A percentile compares a stretch with the other conserved stretches of the same genome.
phyloP scores from a whole-genome alignment of 1,140 invertebrate genomes.

The Drosophila persimilis region DNA sequence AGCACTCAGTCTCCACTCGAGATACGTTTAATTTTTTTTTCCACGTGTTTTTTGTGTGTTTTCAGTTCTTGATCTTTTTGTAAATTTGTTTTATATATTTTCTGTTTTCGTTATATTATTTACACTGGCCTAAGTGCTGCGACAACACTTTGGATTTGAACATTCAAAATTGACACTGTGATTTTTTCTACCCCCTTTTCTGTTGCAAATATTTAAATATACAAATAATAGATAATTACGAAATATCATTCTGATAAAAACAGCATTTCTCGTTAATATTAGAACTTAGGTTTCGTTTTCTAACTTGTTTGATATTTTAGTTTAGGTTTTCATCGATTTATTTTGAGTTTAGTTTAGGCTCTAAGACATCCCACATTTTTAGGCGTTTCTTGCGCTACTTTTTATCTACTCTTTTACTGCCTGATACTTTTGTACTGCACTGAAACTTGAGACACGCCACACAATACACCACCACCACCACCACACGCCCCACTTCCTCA shows the following conservation, averaged over 20 bases:
- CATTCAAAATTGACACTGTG: constrained; percentile 56
- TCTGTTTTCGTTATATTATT: constrained; percentile 26
- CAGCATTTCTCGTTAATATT: constrained; percentile 56
- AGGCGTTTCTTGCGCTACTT: constrained; percentile 17
- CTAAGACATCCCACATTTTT: neutral
- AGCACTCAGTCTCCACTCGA: neutral
- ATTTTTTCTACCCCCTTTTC: constrained; percentile 26
- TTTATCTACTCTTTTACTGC: constrained; percentile 21
- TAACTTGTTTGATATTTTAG: constrained; percentile 12
- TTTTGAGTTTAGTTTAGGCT: constrained; percentile 25
- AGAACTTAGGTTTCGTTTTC: constrained; percentile 34
- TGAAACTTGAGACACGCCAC: constrained; percentile 32
- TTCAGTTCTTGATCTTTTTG: constrained; percentile 20
- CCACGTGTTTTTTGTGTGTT: constrained; percentile 2
- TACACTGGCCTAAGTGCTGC: constrained; percentile 17
- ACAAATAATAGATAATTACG: constrained; percentile 14
- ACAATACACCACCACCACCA: neutral
- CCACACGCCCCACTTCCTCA: neutral
- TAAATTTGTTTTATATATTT: constrained; percentile 13
- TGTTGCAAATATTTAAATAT: constrained; percentile 45
- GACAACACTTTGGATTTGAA: constrained; percentile 32
- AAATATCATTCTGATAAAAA: constrained; percentile 7
- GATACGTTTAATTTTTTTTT: constrained; percentile 6
- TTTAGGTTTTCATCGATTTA: constrained; percentile 8
- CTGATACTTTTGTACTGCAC: constrained; percentile 19